Conservation (phyloP, 1,140 invertebrate species). For the Ruditapes philippinarum region DNA sequence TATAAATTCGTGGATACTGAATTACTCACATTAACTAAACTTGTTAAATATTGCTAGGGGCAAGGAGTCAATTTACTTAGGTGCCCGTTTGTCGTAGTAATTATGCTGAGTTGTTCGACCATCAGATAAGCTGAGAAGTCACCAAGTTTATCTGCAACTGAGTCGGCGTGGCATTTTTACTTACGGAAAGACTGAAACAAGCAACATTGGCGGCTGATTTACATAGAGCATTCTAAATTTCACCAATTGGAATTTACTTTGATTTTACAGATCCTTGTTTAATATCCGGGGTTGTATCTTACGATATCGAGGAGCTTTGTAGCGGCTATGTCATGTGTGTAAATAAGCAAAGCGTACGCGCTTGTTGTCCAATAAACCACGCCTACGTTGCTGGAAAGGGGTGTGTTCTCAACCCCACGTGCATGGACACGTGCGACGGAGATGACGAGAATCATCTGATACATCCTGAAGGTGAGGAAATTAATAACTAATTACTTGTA, state of each 20-base stretch:
- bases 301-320: constrained; percentile 37
- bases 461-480: not conserved
- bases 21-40: too few species aligned
- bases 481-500: too few species aligned
- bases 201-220: too few species aligned
- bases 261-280: constrained; percentile 49
- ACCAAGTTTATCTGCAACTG: not conserved
- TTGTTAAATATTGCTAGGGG: too few species aligned
- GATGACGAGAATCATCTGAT: constrained; percentile 26
- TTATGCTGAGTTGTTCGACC: too few species aligned
- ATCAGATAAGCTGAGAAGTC: not conserved
- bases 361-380: constrained; percentile 27
- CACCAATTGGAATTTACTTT: too few species aligned
- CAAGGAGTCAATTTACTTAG: too few species aligned
- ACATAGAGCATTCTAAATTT: too few species aligned
- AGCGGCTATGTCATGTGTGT: constrained; percentile 44
- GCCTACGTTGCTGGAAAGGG: constrained; percentile 31
- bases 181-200: too few species aligned
- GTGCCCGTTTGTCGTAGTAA: too few species aligned
- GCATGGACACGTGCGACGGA: constrained; percentile 29
- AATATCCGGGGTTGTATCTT: not conserved
- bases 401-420: constrained; percentile 28
- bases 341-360: constrained; percentile 14
- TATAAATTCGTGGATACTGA: too few species aligned
- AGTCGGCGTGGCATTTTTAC: too few species aligned